Percentiles rank a stretch among this genome's conserved stretches.
Conservation (phyloP, 2,888 invertebrate species). For the Stenichneumon culpator region DNA sequence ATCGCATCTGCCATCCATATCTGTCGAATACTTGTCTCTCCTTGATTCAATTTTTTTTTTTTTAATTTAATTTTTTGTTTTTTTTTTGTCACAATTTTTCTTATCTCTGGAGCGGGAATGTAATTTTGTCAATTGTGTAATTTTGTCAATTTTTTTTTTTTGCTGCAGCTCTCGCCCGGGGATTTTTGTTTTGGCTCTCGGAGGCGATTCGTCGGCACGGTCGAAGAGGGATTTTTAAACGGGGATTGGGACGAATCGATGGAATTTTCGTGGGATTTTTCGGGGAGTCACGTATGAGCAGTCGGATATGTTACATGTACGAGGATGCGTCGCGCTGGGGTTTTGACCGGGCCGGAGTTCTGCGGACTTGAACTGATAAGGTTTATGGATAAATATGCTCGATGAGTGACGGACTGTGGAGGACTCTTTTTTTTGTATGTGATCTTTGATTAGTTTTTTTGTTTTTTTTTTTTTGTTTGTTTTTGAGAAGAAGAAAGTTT, state of each 20-base stretch:
- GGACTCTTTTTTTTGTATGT: conserved; percentile 27
- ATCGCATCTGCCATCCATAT: conserved; percentile 45
- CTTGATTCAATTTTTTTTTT: background rate
- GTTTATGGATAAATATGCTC: conserved; percentile 33
- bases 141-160: background rate
- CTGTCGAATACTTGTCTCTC: conserved; percentile 10
- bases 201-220: background rate
- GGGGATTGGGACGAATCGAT: background rate
- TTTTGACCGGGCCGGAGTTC: conserved; percentile 17
- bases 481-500: conserved; percentile 1
- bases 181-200: background rate
- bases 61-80: background rate
- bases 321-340: conserved; percentile 23
- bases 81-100: background rate
- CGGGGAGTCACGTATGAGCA: conserved; percentile 9
- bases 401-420: conserved; percentile 58
- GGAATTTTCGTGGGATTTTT: background rate
- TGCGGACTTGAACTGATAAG: conserved; percentile 25
- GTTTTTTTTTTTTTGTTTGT: conserved; percentile 30
- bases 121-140: background rate
- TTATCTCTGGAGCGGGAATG: background rate
- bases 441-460: conserved; percentile 11
- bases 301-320: conserved; percentile 20
- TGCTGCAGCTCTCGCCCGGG: background rate
- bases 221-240: background rate